Base-by-base conservation (phyloP, 2,888 invertebrate genomes). In the Andrena flavipes region DNA sequence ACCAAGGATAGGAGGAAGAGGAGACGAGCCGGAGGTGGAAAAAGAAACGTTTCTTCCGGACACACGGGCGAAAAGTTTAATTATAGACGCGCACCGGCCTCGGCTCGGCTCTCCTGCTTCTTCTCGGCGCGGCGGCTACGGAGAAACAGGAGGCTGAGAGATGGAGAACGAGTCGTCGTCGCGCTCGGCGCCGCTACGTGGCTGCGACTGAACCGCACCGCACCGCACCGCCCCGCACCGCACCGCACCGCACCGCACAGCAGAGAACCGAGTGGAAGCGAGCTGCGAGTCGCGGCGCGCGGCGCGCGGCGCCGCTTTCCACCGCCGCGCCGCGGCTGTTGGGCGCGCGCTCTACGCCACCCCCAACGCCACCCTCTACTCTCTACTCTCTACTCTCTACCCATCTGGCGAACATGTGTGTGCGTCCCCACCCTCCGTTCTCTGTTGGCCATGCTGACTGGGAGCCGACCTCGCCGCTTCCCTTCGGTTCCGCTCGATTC, bases 161-260 rank as follows among this genome's bases (percentile, higher is more conserved):
- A 29, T 42, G 59, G 65, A 64, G 56, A 35, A 51, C 80, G 74
- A 33, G 56, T 63, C 74, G 68, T 60, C 65, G 84, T 82, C 84
- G 89, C 87, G 88, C 88, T 80, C 91, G 87, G 84, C 89, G 88
- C 90, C 90, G 91, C 91, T 90, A 89, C 91, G 87, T 82, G 85
- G 88, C 88, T 88, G 88, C 91, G 91, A 92, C 92, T 91, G 89
- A 89, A 63, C 84, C 85, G 54, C 23, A 62, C 13, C 60, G n/a
- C 13, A 7, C 48, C 33, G 78, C 26, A 10, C 48, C 59, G 42
- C n/a, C 26, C 29, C 85, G 74, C 73, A 78, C 68, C 54, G 49
- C 48, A 56, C 23, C 76, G 68, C 72, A 75, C 70, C 85, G 74
- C 73, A 78, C 68, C 76, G 82, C 84, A 74, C 71, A 60, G 64